phyloP scores from a whole-genome alignment of 2,113 vertebrate genomes.

The Typhlomys cinereus region DNA sequence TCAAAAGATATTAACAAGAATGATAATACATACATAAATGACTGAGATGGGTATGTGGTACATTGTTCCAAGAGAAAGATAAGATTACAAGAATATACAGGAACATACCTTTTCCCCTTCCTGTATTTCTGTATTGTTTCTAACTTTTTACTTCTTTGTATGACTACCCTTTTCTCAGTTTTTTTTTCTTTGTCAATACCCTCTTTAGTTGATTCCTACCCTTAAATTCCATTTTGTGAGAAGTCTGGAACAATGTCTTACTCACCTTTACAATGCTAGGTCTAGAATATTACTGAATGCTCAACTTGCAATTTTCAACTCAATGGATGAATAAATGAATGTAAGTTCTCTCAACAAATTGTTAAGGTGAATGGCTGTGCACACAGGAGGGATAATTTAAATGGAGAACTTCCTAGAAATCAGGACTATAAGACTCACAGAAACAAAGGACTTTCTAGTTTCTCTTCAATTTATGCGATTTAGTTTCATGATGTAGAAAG shows the following conservation, averaged over 20 bases:
- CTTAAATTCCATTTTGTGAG: neutral
- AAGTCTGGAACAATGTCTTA: neutral
- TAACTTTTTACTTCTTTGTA: neutral
- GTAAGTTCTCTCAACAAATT: slow-evolving; percentile 10
- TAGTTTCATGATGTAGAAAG: neutral
- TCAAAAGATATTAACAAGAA: neutral
- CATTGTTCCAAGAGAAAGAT: neutral
- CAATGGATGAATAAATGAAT: slow-evolving; percentile 22
- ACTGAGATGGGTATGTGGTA: neutral
- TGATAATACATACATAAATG: neutral
- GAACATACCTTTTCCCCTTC: neutral
- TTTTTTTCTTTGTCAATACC: neutral
- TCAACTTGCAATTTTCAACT: slow-evolving; percentile 3
- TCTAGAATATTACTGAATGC: slow-evolving; percentile 5
- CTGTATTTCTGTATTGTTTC: neutral
- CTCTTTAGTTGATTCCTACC: neutral
- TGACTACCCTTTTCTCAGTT: slow-evolving; percentile 22
- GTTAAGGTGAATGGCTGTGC: neutral
- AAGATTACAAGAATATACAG: neutral
- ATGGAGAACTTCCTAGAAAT: neutral
- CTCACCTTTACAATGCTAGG: neutral
- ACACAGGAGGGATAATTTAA: slow-evolving; percentile 24
- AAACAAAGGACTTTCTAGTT: neutral
- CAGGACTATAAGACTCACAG: neutral
- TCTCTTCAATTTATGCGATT: neutral